Conservation (phyloP, 2,113 vertebrate genomes). For the Xenus cinereus region DNA sequence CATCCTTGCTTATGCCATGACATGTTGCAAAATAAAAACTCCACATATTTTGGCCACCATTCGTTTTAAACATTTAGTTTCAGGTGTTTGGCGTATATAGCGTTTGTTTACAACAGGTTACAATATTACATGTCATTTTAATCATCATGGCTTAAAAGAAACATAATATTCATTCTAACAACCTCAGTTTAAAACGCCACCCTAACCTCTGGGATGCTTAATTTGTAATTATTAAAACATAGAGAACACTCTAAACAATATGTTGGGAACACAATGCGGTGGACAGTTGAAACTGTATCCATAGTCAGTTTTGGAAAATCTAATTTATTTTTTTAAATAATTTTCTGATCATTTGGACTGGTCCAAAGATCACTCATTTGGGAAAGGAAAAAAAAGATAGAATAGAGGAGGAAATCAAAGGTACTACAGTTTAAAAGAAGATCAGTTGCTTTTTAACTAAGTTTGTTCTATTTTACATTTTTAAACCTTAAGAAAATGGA, state of each 20-base stretch:
- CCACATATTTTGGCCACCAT: neutral
- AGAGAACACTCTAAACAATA: neutral
- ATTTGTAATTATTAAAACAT: neutral
- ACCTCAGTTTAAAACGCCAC: neutral
- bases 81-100: neutral
- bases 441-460: neutral
- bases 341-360: neutral
- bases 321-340: neutral
- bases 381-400: neutral
- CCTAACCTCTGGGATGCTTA: neutral
- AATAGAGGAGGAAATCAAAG: neutral
- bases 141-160: neutral
- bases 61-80: neutral
- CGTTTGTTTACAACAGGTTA: neutral
- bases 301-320: neutral
- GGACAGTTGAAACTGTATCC: neutral
- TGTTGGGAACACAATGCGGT: neutral
- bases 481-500: neutral
- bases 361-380: neutral
- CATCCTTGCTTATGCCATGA: neutral
- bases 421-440: neutral
- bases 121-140: neutral
- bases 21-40: neutral
- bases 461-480: neutral
- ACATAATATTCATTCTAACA: neutral